Conservation (phyloP, 2,888 invertebrate species). For the Sphaerolaimus hirsutus region DNA sequence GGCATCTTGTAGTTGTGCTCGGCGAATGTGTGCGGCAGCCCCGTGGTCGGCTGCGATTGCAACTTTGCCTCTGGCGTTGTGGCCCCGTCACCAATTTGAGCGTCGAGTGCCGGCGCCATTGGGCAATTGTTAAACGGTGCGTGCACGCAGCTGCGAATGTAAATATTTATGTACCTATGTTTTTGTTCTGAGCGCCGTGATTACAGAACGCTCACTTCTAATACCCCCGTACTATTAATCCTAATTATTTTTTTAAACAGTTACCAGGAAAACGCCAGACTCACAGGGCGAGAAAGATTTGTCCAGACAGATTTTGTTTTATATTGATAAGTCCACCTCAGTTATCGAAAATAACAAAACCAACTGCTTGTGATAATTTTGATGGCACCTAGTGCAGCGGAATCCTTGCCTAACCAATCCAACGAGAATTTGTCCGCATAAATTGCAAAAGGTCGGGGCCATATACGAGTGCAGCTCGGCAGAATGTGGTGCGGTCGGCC, state of each 20-base stretch:
- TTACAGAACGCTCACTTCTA: too few species aligned
- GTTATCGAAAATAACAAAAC: too few species aligned
- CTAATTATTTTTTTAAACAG: too few species aligned
- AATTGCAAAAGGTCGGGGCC: conserved; percentile 25
- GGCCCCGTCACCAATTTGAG: not conserved
- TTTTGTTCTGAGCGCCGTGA: too few species aligned
- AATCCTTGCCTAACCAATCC: conserved; percentile 22
- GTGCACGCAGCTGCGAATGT: conserved; percentile 10
- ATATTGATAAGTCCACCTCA: too few species aligned
- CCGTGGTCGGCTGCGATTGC: conserved; percentile 6
- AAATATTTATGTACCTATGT: not conserved
- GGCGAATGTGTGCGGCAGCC: conserved; percentile 21
- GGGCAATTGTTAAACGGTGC: conserved; percentile 21
- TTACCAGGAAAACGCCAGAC: too few species aligned
- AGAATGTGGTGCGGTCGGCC: conserved; percentile 5
- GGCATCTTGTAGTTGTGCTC: conserved; percentile 23
- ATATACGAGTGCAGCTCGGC: conserved; percentile 10
- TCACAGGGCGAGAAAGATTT: not conserved
- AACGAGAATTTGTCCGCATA: conserved; percentile 24
- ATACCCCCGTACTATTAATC: too few species aligned
- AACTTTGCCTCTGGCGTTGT: conserved; percentile 1
- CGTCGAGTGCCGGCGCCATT: conserved; percentile 2
- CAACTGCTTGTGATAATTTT: conserved; percentile 22
- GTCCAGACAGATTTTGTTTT: not conserved
- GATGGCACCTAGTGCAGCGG: conserved; percentile 19